Base-by-base conservation (phyloP, 1,140 invertebrate genomes). In the Condylostylus longicornis region DNA sequence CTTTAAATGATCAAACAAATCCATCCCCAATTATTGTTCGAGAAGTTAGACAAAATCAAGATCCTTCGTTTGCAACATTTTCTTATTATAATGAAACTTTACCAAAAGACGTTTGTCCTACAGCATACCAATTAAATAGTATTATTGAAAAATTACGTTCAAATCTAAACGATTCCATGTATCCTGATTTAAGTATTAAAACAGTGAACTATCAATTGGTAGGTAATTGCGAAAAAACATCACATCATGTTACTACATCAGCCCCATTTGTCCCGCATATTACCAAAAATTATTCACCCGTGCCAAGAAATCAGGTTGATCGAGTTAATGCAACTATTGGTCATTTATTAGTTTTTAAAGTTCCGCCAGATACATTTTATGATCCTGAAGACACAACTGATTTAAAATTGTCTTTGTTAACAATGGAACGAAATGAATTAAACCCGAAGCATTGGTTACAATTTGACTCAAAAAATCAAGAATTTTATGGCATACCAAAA, bases 61-160 rank as follows among this genome's bases (percentile, higher is more conserved):
- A 60, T 39, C 44, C 58, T 1, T 54, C 74, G 30, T 65, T 72
- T 29, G 71, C 72, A 29, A 70, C 72, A 21, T 82, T 85, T 44
- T 71, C 77, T 0, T 94, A 87, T 79, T 85, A 85, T 5, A 94
- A 94, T 51, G 85, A 88, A 42, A 81, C 81, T 14, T 53, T 94
- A 41, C 74, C 81, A 0, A 75, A 75, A 31, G 74, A 72, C 49
- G 68, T 67, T 14, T 91, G 88, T 53, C 83, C 85, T 2, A n/a
- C n/a, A 65, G 69, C 45, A 64, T 69, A 41, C 22, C 72, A 82
- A 42, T 76, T 90, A 15, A 69, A 76, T 22, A 63, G 69, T 41
- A 53, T 86, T 5, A 71, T 76, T 49, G 27, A 19, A 10, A 40
- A 50, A 9, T 39, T 61, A 30, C 48, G 78, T 21, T 51, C 52